Conservation (phyloP, 2,888 invertebrate species). For the Schizaphis graminum region DNA sequence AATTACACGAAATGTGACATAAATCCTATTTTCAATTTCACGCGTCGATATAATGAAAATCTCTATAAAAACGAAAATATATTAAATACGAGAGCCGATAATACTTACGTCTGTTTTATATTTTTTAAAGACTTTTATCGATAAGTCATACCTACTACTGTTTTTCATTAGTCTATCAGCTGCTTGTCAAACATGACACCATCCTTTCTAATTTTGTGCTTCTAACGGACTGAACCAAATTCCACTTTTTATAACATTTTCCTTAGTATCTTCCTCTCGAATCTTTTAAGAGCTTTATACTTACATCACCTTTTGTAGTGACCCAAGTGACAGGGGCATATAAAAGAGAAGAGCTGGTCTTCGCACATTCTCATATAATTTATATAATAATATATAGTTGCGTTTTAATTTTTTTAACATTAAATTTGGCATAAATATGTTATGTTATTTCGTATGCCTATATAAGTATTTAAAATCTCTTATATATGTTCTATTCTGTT, state of each 20-base stretch:
- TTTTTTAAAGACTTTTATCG: too few relatives aligned
- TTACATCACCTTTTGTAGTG: neutral
- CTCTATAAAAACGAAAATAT: neutral
- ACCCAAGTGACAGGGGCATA: too few relatives aligned
- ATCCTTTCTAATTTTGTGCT: neutral
- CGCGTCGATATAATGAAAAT: neutral
- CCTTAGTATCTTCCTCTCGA: neutral
- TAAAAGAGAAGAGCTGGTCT: too few relatives aligned
- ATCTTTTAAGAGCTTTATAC: neutral
- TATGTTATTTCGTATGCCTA: neutral
- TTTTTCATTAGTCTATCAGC: neutral
- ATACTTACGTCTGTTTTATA: too few relatives aligned
- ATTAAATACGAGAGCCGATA: too few relatives aligned
- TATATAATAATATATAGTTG: too few relatives aligned
- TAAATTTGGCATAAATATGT: too few relatives aligned
- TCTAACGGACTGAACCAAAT: neutral
- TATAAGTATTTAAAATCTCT: conserved; percentile 13
- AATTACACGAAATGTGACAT: neutral
- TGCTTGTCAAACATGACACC: neutral
- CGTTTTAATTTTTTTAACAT: too few relatives aligned
- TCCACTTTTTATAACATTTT: neutral
- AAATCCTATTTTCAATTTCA: neutral
- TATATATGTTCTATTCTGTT: neutral
- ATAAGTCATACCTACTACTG: too few relatives aligned
- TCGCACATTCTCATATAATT: too few relatives aligned